phyloP scores from a whole-genome alignment of 2,888 invertebrate species.

The Petrolisthes cinctipes region DNA sequence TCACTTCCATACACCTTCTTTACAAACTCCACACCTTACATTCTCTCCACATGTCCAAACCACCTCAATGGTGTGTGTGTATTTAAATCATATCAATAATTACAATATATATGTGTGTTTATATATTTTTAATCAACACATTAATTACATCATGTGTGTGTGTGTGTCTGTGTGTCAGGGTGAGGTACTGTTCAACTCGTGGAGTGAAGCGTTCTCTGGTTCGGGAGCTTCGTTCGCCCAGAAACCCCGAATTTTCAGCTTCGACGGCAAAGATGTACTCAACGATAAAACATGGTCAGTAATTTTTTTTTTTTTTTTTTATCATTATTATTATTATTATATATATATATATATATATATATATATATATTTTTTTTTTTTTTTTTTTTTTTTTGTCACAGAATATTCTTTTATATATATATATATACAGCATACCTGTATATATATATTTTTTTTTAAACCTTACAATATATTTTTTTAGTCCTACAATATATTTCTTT shows the following conservation, averaged over 20 bases:
- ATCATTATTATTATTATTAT: background rate
- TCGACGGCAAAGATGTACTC: conserved; percentile 91
- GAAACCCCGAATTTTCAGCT: conserved; percentile 90
- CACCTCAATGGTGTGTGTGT: too few relatives aligned
- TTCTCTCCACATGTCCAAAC: too few relatives aligned
- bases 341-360: too few relatives aligned
- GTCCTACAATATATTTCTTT: too few relatives aligned
- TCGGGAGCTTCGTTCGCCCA: conserved; percentile 86
- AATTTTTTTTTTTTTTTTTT: background rate
- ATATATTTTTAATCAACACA: conserved; percentile 68
- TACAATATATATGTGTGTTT: too few relatives aligned
- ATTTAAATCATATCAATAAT: too few relatives aligned
- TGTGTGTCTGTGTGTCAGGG: conserved; percentile 73
- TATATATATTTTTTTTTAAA: too few relatives aligned
- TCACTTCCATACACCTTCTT: too few relatives aligned
- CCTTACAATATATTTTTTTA: too few relatives aligned
- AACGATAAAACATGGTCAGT: conserved; percentile 87
- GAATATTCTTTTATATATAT: too few relatives aligned
- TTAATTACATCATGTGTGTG: conserved; percentile 78
- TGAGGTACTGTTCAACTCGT: conserved; percentile 91
- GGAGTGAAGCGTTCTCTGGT: conserved; percentile 89
- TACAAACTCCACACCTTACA: too few relatives aligned
- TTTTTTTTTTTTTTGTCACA: background rate
- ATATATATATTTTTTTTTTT: background rate
- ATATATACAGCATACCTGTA: too few relatives aligned